Percentiles rank a stretch among this genome's conserved stretches.
Evolutionary conservation across 2,113 vertebrate species (phyloP).

Genomic region (Macaca mulatta): DNA sequence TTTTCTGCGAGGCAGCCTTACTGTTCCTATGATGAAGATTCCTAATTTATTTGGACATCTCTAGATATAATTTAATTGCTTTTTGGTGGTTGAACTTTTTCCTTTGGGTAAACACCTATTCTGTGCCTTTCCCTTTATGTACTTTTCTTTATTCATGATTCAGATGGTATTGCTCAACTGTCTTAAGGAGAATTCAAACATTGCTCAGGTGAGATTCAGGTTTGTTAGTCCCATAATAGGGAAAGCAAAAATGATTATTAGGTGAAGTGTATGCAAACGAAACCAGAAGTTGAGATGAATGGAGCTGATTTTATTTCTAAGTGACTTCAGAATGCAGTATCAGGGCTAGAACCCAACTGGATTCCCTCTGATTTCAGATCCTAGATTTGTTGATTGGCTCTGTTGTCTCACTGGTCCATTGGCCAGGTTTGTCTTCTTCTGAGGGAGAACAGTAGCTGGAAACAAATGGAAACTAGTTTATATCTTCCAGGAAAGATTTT

Average conservation of each 20-base stretch:
- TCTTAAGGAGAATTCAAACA: background rate
- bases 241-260: background rate
- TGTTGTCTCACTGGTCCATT: background rate
- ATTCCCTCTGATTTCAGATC: background rate
- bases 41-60: constrained; percentile 46
- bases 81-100: constrained; percentile 22
- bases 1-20: constrained; percentile 26
- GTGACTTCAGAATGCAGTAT: background rate
- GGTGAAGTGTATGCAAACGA: background rate
- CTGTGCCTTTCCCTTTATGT: background rate
- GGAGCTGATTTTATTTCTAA: background rate
- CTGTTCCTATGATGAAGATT: background rate
- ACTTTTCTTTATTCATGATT: constrained; percentile 1
- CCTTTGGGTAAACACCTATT: constrained; percentile 37
- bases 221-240: background rate
- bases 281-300: background rate
- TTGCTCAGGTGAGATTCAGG: background rate
- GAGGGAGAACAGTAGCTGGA: background rate
- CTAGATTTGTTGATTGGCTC: background rate
- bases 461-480: background rate
- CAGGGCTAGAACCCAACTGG: background rate
- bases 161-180: background rate
- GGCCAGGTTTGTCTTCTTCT: background rate
- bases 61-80: constrained; percentile 52
- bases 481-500: background rate